Evolutionary conservation across 1,140 invertebrate genomes (phyloP).

Genomic region (Lepidurus packardi): DNA sequence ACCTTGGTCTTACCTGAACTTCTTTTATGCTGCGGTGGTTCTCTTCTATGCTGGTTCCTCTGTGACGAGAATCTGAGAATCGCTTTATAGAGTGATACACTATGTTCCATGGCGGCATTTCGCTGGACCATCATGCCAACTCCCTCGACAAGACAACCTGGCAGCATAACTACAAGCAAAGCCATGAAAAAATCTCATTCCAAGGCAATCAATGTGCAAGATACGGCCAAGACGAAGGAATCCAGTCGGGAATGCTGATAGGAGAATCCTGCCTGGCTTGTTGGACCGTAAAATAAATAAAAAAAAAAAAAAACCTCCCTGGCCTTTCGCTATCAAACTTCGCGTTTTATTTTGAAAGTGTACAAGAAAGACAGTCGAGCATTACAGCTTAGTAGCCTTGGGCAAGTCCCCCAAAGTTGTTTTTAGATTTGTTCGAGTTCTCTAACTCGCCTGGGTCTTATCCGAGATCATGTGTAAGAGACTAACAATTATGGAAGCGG

Average conservation of each 20-base stretch:
- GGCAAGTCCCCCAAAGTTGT: not conserved
- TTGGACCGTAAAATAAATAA: not conserved
- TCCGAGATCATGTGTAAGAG: not conserved
- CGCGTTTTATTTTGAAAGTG: not conserved
- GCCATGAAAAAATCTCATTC: slow-evolving; percentile 1
- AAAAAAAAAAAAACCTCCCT: not conserved
- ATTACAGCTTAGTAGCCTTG: not conserved
- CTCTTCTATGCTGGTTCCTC: no score
- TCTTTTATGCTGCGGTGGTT: no score
- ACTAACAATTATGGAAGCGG: slow-evolving; percentile 4
- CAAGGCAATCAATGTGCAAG: not conserved
- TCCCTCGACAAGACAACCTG: not conserved
- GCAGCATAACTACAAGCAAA: not conserved
- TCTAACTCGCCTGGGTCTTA: not conserved
- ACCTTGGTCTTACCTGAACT: no score
- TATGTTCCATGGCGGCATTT: not conserved
- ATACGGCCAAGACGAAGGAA: not conserved
- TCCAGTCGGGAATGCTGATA: slow-evolving; percentile 5
- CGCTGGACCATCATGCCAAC: not conserved
- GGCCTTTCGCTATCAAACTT: not conserved
- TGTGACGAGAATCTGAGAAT: not conserved
- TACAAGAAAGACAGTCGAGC: not conserved
- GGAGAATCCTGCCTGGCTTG: not conserved
- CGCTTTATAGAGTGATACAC: not conserved
- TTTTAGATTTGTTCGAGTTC: not conserved